Base-by-base conservation (phyloP, 2,113 vertebrate genomes). In the Cyphotilapia sp. region DNA sequence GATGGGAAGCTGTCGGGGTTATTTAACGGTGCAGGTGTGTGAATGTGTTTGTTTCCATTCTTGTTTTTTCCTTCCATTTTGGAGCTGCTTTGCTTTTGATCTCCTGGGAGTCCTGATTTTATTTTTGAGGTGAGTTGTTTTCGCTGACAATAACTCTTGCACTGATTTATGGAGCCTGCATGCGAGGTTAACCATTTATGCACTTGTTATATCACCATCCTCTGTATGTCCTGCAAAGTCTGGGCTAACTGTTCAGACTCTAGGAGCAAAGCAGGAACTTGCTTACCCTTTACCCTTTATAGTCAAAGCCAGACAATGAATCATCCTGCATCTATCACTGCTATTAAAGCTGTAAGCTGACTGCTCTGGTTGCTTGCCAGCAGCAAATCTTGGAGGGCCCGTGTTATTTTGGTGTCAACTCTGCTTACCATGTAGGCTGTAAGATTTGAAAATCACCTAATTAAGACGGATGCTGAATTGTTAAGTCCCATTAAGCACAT, bases 61-160 rank as follows among this genome's bases (percentile, higher is more conserved):
- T 91, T 93, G 71, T 94, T 92, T 86, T 91, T 93, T 87, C 78
- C 86, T 91, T 85, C 83, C 66, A 84, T 91, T 81, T 81, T 71
- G 16, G n/a, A 9, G 12, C 61, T 76, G 84, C 13, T 69, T 84
- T 85, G 29, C 47, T 78, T 93, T 82, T 85, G 83, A 88, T 81
- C 54, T 81, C 86, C 40, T 87, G 31, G 61, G 56, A 86, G 31
- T 66, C 51, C 16, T 29, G 63, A 87, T 87, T 78, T 90, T 88
- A 86, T 90, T 84, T 69, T 87, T 66, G 27, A 87, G 31, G 27
- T 2, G 2, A 76, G 47, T 31, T 82, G 42, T 91, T 92, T 84
- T 78, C 7, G 7, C 71, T 49, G 71, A 78, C 71, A 31, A 78
- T 78, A 31, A 78, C 24, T 31, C 7, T 47, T 78, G 14, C 9